Conservation (phyloP, 2,113 vertebrate species). For the Polypterus bichir region DNA sequence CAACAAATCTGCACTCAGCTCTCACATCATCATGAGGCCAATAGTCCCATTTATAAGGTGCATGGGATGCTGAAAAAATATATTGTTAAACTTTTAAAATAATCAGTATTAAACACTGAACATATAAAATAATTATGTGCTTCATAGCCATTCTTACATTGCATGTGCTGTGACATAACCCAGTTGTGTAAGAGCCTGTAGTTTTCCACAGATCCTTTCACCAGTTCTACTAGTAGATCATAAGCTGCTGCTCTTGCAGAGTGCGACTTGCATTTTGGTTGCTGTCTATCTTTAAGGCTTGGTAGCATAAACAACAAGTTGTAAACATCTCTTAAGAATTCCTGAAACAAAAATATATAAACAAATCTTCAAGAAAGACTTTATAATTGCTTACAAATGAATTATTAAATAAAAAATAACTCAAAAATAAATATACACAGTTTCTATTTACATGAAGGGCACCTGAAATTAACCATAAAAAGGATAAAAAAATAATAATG, state of each 20-base stretch:
- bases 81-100: background rate
- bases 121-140: background rate
- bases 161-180: constrained; percentile 99
- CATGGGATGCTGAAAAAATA: constrained; percentile 68
- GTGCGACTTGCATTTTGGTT: constrained; percentile 95
- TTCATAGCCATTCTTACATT: constrained; percentile 58
- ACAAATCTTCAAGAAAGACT: too few species aligned
- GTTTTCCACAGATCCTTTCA: constrained; percentile 93
- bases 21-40: constrained; percentile 96
- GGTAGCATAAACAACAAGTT: constrained; percentile 93
- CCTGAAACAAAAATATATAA: constrained; percentile 42
- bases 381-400: too few species aligned
- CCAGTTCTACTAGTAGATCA: constrained; percentile 91
- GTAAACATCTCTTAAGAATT: constrained; percentile 90
- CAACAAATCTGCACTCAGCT: constrained; percentile 91
- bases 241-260: constrained; percentile 89
- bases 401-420: too few species aligned
- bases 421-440: too few species aligned
- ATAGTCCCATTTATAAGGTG: constrained; percentile 98
- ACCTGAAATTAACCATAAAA: too few species aligned
- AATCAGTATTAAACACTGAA: background rate
- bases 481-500: too few species aligned
- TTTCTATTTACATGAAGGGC: too few species aligned
- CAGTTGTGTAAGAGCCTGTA: constrained; percentile 96
- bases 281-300: constrained; percentile 84